Percentiles rank a stretch among this genome's conserved stretches.
Conservation (phyloP, 1,140 invertebrate genomes). For the Trichomalopsis sarcophagae region DNA sequence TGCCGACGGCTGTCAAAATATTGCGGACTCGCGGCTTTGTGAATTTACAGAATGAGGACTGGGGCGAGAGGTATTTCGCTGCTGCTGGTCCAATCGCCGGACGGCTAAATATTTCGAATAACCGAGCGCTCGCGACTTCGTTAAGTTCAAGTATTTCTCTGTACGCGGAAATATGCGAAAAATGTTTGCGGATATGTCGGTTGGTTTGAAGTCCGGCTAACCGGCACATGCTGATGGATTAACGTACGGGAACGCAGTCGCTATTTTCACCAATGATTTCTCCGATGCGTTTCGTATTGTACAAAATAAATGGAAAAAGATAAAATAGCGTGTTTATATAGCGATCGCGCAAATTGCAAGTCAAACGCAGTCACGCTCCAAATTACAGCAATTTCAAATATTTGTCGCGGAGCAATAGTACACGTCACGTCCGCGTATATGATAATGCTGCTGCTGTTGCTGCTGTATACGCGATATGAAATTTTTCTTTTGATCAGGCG, state of each 20-base stretch:
- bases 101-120: neutral
- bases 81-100: neutral
- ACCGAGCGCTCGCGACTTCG: neutral
- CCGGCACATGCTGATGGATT: too few relatives aligned
- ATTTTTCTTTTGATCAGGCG: conserved; percentile 23
- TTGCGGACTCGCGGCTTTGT: neutral
- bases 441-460: neutral
- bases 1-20: neutral
- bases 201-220: neutral
- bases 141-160: neutral
- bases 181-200: neutral
- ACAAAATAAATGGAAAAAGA: too few relatives aligned
- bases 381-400: neutral
- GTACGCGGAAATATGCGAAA: neutral
- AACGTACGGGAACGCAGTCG: too few relatives aligned
- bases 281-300: too few relatives aligned
- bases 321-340: too few relatives aligned
- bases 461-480: neutral
- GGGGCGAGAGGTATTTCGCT: neutral
- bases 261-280: too few relatives aligned
- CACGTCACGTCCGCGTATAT: neutral
- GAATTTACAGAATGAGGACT: neutral
- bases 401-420: neutral
- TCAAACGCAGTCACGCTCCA: neutral
- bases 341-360: neutral